Evolutionary conservation across 2,797 vertebrate genomes (phyloP), one percentile per base, ranked within the genome.

Genomic region (Chloroceryle amazona): DNA sequence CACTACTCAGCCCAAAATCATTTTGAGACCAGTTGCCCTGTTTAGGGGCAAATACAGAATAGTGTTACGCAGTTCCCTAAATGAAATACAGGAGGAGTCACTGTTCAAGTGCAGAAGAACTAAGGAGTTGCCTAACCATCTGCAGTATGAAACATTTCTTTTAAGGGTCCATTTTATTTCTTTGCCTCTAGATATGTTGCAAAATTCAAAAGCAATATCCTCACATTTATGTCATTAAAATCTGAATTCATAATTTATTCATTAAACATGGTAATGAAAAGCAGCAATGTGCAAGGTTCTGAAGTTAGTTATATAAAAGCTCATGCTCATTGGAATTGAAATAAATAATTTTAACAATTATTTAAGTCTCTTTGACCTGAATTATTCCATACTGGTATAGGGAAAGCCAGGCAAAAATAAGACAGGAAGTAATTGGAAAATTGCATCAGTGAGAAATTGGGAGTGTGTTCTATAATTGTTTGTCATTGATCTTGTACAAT

Each of bases 191-290:
- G 85, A 71, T 35, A 23, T 35, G 18, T 22, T 86, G 29, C 37
- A 88, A 86, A 88, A 93, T 72, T 91, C 52, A 81, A 88, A 93
- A 74, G 61, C 33, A 91, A 62, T 91, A 62, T 85, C 52, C 39
- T 90, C 52, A 70, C 68, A 65, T 9, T 87, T 58, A 88, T 78
- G 51, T 39, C 63, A 74, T 65, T 83, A 78, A 91, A 91, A 86
- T 52, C 47, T 65, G 37, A 31, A 37, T 80, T 85, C 39, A 71
- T 87, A 70, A 73, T 80, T 86, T 76, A 82, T 85, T 92, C 47
- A 92, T 82, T 92, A 87, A 82, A 60, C 11, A 19, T 0, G 1
- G 29, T 29, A 58, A 65, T 74, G 37, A 63, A 92, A 86, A 66
- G 17, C n/a, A 86, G 26, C 17, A 92, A 61, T 46, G 23, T 5